Conservation (phyloP, 2,888 invertebrate species). For the Asteroscopus sphinx region DNA sequence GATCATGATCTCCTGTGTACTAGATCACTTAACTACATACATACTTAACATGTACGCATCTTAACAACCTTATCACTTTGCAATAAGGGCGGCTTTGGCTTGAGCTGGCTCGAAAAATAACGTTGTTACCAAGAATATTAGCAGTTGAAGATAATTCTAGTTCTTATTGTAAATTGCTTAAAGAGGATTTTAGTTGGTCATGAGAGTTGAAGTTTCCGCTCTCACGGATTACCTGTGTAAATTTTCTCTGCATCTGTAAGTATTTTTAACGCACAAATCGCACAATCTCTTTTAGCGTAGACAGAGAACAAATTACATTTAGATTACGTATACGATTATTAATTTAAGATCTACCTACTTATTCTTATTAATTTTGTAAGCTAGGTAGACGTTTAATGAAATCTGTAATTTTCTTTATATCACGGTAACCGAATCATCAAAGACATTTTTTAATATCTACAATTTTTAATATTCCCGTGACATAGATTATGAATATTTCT, state of each 20-base stretch:
- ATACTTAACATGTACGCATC: conserved; percentile 38
- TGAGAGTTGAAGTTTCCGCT: conserved; percentile 41
- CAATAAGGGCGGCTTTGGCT: conserved; percentile 35
- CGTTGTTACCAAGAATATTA: conserved; percentile 43
- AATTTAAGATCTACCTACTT: too few species aligned
- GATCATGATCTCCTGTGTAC: conserved; percentile 66
- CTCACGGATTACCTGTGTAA: conserved; percentile 36
- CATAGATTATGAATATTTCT: too few species aligned
- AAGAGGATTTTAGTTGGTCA: conserved; percentile 55
- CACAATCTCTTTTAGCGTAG: background rate
- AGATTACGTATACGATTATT: conserved; percentile 13
- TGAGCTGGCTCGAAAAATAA: background rate
- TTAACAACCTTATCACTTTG: conserved; percentile 34
- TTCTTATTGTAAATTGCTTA: conserved; percentile 56
- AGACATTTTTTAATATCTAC: too few species aligned
- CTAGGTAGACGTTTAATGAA: too few species aligned
- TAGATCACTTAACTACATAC: conserved; percentile 65
- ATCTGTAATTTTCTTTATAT: too few species aligned
- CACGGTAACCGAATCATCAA: too few species aligned
- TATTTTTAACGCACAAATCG: conserved; percentile 12
- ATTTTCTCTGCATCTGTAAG: conserved; percentile 11
- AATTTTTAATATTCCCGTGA: too few species aligned
- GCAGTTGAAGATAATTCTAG: conserved; percentile 55
- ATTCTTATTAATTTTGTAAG: background rate
- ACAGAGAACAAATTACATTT: conserved; percentile 15